Conservation (phyloP, 1,140 invertebrate genomes). For the Megalonaias nervosa region DNA sequence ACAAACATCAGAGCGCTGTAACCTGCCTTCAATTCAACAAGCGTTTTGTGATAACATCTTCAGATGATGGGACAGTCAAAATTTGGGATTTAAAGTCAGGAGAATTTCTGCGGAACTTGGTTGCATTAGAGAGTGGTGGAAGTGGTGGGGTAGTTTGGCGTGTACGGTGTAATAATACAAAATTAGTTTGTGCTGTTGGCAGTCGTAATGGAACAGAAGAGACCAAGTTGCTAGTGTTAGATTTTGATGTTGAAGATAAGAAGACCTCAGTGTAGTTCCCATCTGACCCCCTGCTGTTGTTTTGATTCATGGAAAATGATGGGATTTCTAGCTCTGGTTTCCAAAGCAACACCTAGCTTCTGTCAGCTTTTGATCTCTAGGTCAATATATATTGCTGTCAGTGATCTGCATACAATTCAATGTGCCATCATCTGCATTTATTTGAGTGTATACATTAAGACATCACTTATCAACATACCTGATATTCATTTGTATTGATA, state of each 20-base stretch:
- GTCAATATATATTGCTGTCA: too few species aligned
- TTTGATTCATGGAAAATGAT: too few species aligned
- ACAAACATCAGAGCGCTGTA: constrained; percentile 98
- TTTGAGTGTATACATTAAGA: too few species aligned
- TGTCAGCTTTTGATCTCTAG: too few species aligned
- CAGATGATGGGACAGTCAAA: constrained; percentile 99
- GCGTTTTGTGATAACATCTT: constrained; percentile 99
- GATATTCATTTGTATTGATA: too few species aligned
- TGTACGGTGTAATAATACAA: constrained; percentile 95
- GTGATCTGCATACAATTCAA: too few species aligned
- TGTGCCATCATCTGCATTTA: too few species aligned
- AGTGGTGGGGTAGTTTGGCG: constrained; percentile 99
- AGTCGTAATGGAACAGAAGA: constrained; percentile 99
- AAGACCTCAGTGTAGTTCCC: constrained; percentile 14
- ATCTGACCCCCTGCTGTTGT: too few species aligned
- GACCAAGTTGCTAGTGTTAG: constrained; percentile 97
- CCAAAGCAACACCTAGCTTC: too few species aligned
- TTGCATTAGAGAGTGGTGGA: constrained; percentile 93
- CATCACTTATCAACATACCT: too few species aligned
- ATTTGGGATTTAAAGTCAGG: constrained; percentile 97
- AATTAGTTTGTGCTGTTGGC: constrained; percentile 98
- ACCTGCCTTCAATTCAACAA: constrained; percentile 98
- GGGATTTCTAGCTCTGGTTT: too few species aligned
- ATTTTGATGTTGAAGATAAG: constrained; percentile 89
- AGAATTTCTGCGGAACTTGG: constrained; percentile 96